Evolutionary conservation across 2,113 vertebrate species (phyloP), one percentile per base, ranked within the genome.

Genomic region (Tautogolabrus adspersus): DNA sequence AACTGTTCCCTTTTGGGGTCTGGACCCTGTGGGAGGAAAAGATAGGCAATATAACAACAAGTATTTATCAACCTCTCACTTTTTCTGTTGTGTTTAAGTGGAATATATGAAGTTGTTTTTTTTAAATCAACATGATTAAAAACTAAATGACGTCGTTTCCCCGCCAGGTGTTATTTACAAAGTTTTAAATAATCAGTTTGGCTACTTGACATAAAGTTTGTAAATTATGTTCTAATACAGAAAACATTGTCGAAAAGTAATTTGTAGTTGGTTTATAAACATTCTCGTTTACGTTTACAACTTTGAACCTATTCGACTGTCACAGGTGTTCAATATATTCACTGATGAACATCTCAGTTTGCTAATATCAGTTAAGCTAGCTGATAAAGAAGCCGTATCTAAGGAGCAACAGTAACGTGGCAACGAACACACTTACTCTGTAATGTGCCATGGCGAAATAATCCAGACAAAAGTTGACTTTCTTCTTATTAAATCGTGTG

Each of bases 1-100:
- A 98, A 99, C 93, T 98, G 96, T 88, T 99, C 97, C 74, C 96
- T 94, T 91, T 96, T 98, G 51, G 95, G 94, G 89, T 98, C 96
- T 51, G 95, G 92, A 79, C 93, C 95, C 97, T 98, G 93, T 1
- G 10, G 30, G 19, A 22, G 12, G 4, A 71, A 3, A 13, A 60
- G 5, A 30, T 1, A 40, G 2, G 11, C 6, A 68, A 61, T 23
- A 10, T 40, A 13, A 22, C 10, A 11, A 21, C 13, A n/a, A n/a
- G 8, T 42, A n/a, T n/a, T 52, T 52, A n/a, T n/a, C 2, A 52
- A 9, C 6, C 49, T 52, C 8, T 52, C 1, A 52, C 19, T 6
- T 8, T 7, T 46, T 6, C 18, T 8, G 18, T 7, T 51, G 4
- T n/a, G 49, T n/a, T 1, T 52, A 52, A 52, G 15, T 18, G 1